Conservation (phyloP, 2,113 vertebrate species). For the Cynopterus brachyotis region DNA sequence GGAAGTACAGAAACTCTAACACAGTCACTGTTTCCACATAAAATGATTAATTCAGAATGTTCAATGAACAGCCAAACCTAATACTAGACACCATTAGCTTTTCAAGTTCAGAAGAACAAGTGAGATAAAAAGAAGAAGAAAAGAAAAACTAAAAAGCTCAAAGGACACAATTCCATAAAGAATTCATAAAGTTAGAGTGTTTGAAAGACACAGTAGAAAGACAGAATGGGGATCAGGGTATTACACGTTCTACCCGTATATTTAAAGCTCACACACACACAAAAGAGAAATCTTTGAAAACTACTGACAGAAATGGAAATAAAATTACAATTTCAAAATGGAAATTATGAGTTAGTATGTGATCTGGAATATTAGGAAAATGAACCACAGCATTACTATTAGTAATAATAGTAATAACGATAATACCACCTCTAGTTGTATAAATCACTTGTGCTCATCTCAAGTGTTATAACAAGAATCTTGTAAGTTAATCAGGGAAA, state of each 20-base stretch:
- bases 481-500: not conserved
- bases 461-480: not conserved
- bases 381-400: not conserved
- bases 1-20: not conserved
- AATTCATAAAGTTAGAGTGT: slow-evolving; percentile 35
- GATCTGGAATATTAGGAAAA: not conserved
- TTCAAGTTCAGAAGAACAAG: slow-evolving; percentile 39
- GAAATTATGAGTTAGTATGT: not conserved
- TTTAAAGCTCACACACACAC: not conserved
- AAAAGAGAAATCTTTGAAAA: not conserved
- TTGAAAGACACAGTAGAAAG: not conserved
- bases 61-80: not conserved
- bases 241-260: not conserved
- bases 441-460: not conserved
- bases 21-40: not conserved
- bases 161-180: not conserved
- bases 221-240: not conserved
- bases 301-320: not conserved
- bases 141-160: slow-evolving; percentile 12
- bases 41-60: slow-evolving; percentile 14
- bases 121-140: not conserved
- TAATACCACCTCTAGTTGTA: not conserved
- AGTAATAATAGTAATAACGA: not conserved
- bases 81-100: not conserved
- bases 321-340: slow-evolving; percentile 17